Conservation (phyloP, 2,113 vertebrate species). For the Salvelinus namaycush region DNA sequence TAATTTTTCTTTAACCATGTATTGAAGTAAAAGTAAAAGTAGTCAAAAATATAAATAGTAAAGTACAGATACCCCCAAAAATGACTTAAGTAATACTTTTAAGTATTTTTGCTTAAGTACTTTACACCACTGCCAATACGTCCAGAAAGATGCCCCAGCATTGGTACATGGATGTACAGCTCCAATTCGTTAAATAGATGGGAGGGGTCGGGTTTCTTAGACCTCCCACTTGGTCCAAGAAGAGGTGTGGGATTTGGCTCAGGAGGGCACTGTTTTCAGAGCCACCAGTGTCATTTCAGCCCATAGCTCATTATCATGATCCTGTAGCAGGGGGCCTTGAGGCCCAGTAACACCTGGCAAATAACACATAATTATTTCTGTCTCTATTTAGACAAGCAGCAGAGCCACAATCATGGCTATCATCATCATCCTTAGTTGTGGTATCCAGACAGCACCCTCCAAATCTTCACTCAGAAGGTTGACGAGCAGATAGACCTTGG, state of each 20-base stretch:
- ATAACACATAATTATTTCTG: neutral
- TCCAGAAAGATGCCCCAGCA: conserved; percentile 47
- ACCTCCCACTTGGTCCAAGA: conserved; percentile 41
- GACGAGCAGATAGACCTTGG: no score
- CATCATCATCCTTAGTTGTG: neutral
- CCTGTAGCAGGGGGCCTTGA: neutral
- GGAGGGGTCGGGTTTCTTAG: conserved; percentile 35
- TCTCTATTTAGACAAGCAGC: neutral
- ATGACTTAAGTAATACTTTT: no score
- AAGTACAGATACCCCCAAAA: no score
- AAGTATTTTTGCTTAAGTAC: no score
- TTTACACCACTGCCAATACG: conserved; percentile 13
- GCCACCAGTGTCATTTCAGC: neutral
- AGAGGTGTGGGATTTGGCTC: neutral
- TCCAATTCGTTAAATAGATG: conserved; percentile 26
- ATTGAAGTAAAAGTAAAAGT: no score
- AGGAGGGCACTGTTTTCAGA: neutral
- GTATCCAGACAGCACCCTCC: neutral
- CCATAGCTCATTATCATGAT: no score
- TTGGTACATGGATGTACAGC: neutral
- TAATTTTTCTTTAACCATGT: no score
- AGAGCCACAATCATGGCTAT: neutral
- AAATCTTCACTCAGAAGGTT: neutral
- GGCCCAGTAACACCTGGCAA: neutral
- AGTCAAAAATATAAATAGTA: no score